Evolutionary conservation across 2,113 vertebrate genomes (phyloP).

Genomic region (Albula glossodonta): DNA sequence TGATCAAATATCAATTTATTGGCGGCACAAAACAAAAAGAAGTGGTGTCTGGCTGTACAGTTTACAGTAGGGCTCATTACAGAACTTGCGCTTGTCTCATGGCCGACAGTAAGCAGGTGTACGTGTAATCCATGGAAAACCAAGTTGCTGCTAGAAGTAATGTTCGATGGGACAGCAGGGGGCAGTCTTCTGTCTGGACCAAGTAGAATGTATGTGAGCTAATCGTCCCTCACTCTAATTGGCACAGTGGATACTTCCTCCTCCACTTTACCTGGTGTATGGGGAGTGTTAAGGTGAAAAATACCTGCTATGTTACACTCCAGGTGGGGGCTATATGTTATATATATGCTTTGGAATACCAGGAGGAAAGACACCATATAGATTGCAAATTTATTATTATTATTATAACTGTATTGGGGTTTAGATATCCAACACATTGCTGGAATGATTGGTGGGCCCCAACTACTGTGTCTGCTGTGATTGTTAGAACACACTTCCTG

Average conservation of each 20-base stretch:
- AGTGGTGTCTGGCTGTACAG: background rate
- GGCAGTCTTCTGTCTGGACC: background rate
- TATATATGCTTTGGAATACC: background rate
- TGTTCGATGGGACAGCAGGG: background rate
- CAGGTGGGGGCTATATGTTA: background rate
- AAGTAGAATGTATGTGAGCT: background rate
- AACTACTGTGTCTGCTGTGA: background rate
- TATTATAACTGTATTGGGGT: background rate
- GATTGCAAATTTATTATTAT: background rate
- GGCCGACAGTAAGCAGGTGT: background rate
- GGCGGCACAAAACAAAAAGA: background rate
- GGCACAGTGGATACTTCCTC: background rate
- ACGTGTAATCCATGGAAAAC: background rate
- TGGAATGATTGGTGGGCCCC: background rate
- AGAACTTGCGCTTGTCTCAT: background rate
- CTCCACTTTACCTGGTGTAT: background rate
- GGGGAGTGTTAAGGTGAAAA: too few species aligned
- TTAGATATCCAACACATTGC: background rate
- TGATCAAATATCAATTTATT: background rate
- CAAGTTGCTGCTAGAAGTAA: background rate
- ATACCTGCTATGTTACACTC: too few species aligned
- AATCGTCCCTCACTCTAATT: background rate
- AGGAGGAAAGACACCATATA: background rate
- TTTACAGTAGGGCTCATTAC: background rate
- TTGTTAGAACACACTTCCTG: constrained; percentile 2